phyloP scores from a whole-genome alignment of 23 tunicate genomes.

The Styela clava region DNA sequence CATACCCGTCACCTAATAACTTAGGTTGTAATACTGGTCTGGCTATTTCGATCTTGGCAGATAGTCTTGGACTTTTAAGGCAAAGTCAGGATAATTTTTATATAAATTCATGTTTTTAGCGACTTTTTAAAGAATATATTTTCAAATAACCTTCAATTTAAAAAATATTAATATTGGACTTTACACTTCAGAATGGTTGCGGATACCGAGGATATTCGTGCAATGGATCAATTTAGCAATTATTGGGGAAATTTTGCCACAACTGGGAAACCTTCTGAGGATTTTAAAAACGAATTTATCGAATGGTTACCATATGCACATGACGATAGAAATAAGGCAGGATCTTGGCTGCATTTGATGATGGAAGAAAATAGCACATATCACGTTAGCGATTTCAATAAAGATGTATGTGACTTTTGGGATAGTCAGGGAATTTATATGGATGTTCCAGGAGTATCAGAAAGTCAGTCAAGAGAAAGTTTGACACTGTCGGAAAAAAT shows the following conservation, averaged over 20 bases:
- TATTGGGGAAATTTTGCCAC: conserved; percentile 34
- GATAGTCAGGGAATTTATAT: conserved; percentile 44
- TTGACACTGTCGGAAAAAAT: neutral
- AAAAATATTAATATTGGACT: no score
- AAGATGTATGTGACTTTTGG: conserved; percentile 71
- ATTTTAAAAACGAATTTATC: neutral
- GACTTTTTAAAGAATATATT: no score
- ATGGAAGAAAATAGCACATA: conserved; percentile 31
- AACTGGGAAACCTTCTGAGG: conserved; percentile 15
- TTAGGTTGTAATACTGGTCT: no score
- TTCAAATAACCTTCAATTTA: no score
- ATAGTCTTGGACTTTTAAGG: no score
- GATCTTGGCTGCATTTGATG: conserved; percentile 40
- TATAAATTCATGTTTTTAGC: no score
- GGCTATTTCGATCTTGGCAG: no score
- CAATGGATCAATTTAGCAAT: conserved; percentile 17
- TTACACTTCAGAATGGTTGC: neutral
- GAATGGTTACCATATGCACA: neutral
- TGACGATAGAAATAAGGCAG: neutral
- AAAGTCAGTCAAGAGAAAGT: neutral
- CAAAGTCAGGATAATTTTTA: no score
- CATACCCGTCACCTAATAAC: no score
- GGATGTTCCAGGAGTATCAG: conserved; percentile 6
- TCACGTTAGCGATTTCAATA: conserved; percentile 21
- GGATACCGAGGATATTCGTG: neutral